These are phyloP conservation scores for Pammene aurita DNA, from an alignment of 2,888 invertebrate genomes.

Conservation along the genomic window DNA sequence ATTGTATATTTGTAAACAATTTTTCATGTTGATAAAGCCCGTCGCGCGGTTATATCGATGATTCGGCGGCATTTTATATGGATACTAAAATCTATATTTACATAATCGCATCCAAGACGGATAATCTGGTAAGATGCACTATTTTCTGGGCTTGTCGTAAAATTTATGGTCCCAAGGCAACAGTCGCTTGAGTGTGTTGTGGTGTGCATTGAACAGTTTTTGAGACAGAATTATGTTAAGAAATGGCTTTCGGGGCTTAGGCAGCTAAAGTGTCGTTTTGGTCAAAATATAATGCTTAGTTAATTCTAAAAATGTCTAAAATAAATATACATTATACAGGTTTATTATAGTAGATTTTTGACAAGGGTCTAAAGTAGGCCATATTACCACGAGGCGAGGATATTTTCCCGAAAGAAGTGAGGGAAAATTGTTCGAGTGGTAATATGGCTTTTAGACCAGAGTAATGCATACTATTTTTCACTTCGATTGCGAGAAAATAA, in stretches of 20 bases:
- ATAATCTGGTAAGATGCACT: slow-evolving; percentile 70
- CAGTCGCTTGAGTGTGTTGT: slow-evolving; percentile 6
- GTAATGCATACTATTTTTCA: too few relatives aligned
- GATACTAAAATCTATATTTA: slow-evolving; percentile 65
- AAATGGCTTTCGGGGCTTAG: neutral
- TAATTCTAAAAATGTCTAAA: too few relatives aligned
- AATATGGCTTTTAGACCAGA: too few relatives aligned
- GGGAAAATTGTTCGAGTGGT: too few relatives aligned
- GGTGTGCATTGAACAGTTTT: slow-evolving; percentile 16
- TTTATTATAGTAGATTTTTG: too few relatives aligned
- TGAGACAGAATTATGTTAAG: slow-evolving; percentile 7
- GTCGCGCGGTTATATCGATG: slow-evolving; percentile 43
- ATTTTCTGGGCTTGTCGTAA: slow-evolving; percentile 61
- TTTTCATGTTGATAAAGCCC: slow-evolving; percentile 13
- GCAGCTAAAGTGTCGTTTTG: neutral
- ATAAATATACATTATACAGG: too few relatives aligned
- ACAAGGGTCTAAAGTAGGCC: too few relatives aligned
- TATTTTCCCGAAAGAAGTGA: too few relatives aligned
- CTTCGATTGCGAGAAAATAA: too few relatives aligned
- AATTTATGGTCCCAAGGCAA: slow-evolving; percentile 54
- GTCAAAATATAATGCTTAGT: neutral
- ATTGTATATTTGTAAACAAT: neutral
- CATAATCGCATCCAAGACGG: slow-evolving; percentile 62
- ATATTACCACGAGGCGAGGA: too few relatives aligned
- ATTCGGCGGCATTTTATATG: slow-evolving; percentile 58